A percentile compares a stretch with the other conserved stretches of the same genome.
phyloP scores from a whole-genome alignment of 1,140 invertebrate species.

The Papilio glaucus region DNA sequence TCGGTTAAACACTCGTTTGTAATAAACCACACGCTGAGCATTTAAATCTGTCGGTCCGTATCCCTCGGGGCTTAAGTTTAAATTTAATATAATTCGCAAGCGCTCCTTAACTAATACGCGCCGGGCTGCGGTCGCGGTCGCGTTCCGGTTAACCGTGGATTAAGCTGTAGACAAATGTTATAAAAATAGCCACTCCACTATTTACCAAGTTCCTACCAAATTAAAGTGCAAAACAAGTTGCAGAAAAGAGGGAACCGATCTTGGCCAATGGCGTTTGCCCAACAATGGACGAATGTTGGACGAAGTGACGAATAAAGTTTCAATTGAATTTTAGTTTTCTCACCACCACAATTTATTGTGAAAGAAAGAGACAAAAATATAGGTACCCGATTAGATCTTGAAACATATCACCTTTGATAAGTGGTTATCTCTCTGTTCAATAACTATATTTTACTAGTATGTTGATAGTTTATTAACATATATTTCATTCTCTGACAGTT shows the following conservation, averaged over 20 bases:
- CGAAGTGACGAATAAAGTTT: too few relatives aligned
- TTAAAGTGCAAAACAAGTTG: neutral
- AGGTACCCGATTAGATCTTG: too few relatives aligned
- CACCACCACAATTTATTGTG: too few relatives aligned
- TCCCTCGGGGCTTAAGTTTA: constrained; percentile 22
- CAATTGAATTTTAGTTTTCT: too few relatives aligned
- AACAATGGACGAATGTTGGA: too few relatives aligned
- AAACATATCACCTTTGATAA: neutral
- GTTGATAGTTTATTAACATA: neutral
- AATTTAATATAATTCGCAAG: constrained; percentile 14
- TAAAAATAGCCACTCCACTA: neutral
- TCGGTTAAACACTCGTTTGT: constrained; percentile 39
- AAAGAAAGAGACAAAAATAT: too few relatives aligned
- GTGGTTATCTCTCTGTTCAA: neutral
- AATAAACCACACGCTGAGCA: constrained; percentile 33
- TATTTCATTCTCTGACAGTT: neutral
- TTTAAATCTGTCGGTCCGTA: constrained; percentile 31
- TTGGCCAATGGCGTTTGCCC: too few relatives aligned
- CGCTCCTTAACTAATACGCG: constrained; percentile 7
- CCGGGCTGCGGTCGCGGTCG: neutral
- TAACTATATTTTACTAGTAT: neutral
- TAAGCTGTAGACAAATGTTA: neutral
- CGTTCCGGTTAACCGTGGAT: neutral
- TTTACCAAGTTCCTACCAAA: neutral
- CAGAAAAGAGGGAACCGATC: too few relatives aligned